Evolutionary conservation across 2,888 invertebrate genomes (phyloP), one percentile per base, ranked within the genome.

Genomic region (Caenorhabditis becei): DNA sequence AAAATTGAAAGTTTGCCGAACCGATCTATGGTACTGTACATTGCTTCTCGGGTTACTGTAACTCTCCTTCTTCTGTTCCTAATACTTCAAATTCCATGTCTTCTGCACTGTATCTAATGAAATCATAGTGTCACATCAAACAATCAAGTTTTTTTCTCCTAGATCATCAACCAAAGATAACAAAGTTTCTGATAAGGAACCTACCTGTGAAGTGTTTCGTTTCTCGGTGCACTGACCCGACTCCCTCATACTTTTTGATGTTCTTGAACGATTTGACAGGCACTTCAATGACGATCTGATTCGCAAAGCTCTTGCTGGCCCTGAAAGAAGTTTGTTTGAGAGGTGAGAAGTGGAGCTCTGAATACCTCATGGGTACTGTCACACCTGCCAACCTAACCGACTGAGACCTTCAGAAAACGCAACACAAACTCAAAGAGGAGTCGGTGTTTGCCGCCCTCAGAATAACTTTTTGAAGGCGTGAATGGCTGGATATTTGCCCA

Each of bases 131-230:
- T n/a, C n/a, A n/a, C n/a, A n/a, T n/a, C n/a, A n/a, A n/a, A n/a
- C n/a, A n/a, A n/a, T n/a, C n/a, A n/a, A n/a, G n/a, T n/a, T n/a
- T n/a, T n/a, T n/a, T n/a, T n/a, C n/a, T n/a, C n/a, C n/a, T n/a
- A n/a, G n/a, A n/a, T n/a, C n/a, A n/a, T n/a, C n/a, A n/a, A n/a
- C n/a, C 32, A 32, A 32, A 32, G 32, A 32, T 32, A 32, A 32
- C 41, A 14, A 41, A 2, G 7, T 41, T 32, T 10, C 32, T 32
- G 32, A 32, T 32, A 41, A 59, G 20, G 44, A 69, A 82, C 85
- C 59, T 20, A 89, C 89, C 85, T 58, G 87, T 87, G 74, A 89
- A 89, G 51, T 88, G 89, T 41, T 88, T 82, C 16, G 89, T 88
- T 54, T 89, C 89, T 2, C 88, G 66, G n/a, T 75, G 63, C 10